phyloP scores from a whole-genome alignment of 2,113 vertebrate species.

The Ciconia stormi region DNA sequence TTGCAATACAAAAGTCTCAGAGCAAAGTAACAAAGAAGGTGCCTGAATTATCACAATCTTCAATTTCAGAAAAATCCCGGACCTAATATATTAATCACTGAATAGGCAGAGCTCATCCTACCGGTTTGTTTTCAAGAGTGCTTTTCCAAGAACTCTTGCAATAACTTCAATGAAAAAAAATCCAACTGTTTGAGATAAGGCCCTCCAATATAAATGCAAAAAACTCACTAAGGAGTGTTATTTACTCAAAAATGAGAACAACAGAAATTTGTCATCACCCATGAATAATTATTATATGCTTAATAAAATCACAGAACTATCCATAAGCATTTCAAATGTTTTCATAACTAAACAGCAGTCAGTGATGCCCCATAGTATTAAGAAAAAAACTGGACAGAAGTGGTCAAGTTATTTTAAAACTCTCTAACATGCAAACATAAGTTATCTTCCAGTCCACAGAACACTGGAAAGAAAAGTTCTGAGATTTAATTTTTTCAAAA shows the following conservation, averaged over 20 bases:
- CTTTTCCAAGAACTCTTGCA: neutral
- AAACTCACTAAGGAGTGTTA: neutral
- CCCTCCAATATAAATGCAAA: neutral
- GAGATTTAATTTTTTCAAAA: neutral
- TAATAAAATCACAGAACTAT: neutral
- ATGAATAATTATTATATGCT: neutral
- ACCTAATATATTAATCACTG: neutral
- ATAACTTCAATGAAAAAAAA: neutral
- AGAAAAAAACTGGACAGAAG: neutral
- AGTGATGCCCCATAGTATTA: neutral
- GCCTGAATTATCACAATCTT: neutral
- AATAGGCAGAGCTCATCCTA: neutral
- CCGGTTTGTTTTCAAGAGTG: neutral
- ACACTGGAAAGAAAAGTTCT: neutral
- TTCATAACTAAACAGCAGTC: neutral
- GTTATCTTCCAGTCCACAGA: neutral
- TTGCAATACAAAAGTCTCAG: neutral
- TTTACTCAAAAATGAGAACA: neutral
- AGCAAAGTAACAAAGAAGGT: neutral
- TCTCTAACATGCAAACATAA: neutral
- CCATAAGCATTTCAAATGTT: neutral
- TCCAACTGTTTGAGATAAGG: neutral
- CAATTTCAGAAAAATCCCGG: neutral
- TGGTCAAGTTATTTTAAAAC: neutral
- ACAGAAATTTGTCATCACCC: neutral